These are phyloP conservation scores for Lepeophtheirus nordmannii DNA, from an alignment of 2,888 invertebrate genomes.

Conservation along the genomic window DNA sequence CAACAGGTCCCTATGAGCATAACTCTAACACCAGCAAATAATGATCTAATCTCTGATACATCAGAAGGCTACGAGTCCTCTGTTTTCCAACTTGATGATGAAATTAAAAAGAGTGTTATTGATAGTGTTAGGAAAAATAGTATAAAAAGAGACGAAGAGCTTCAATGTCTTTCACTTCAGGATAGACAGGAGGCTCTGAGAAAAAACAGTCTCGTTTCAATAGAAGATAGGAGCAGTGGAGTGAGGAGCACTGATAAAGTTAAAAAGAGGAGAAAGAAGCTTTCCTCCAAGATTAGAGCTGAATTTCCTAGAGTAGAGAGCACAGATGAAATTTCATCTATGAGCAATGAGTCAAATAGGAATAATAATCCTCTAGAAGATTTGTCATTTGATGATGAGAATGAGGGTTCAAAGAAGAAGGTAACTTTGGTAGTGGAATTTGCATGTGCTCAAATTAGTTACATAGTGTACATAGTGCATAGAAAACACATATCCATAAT, in stretches of 20 bases:
- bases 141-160: not conserved
- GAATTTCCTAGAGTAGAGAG: constrained; percentile 1
- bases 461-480: not conserved
- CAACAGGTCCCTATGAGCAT: not conserved
- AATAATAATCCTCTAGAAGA: not conserved
- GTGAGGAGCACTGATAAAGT: not conserved
- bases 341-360: not conserved
- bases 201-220: not conserved
- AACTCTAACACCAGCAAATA: not conserved
- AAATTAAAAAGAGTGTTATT: constrained; percentile 2
- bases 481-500: no score
- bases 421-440: not conserved
- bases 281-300: not conserved
- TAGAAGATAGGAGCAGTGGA: not conserved
- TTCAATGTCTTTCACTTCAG: not conserved
- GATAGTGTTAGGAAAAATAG: not conserved
- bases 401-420: not conserved
- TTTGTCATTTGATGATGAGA: not conserved
- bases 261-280: constrained; percentile 6
- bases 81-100: not conserved
- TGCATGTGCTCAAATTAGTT: not conserved
- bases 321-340: not conserved
- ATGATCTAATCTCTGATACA: not conserved
- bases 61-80: constrained; percentile 7
- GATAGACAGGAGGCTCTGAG: not conserved